Conservation (phyloP, 2,113 vertebrate genomes). For the Casuarius casuarius region DNA sequence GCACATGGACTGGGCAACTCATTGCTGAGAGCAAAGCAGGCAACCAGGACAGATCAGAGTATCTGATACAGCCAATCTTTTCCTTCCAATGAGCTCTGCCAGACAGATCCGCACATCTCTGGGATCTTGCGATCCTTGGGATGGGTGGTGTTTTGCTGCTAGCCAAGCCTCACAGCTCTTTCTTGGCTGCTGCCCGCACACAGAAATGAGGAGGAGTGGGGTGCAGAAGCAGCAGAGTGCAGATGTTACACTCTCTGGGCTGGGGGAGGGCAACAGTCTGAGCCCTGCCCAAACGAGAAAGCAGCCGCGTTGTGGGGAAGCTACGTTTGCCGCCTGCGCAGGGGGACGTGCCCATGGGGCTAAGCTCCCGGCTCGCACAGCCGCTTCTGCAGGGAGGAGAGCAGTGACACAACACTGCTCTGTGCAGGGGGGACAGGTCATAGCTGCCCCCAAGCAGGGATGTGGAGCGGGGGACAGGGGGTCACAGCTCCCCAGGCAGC, state of each 20-base stretch:
- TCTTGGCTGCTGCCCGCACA: neutral
- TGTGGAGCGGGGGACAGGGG: neutral
- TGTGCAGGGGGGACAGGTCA: neutral
- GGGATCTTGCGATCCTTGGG: too few relatives aligned
- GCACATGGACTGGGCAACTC: neutral
- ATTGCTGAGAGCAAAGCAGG: too few relatives aligned
- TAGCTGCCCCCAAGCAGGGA: neutral
- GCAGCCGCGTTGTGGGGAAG: neutral
- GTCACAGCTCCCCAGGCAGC: neutral
- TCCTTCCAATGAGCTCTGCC: neutral
- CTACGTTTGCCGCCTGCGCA: neutral
- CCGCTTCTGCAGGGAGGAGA: neutral
- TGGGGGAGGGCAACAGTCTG: neutral
- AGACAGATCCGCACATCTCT: neutral
- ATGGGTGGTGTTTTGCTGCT: neutral
- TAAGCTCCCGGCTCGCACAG: neutral
- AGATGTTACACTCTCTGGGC: neutral
- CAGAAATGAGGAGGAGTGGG: neutral
- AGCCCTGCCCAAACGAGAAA: neutral
- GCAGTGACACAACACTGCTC: neutral
- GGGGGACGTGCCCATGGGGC: neutral
- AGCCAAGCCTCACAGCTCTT: neutral
- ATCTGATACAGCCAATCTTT: neutral
- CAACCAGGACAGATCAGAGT: neutral
- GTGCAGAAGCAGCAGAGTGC: neutral